phyloP scores from a whole-genome alignment of 2,113 vertebrate genomes.

The Herpailurus yagouaroundi region DNA sequence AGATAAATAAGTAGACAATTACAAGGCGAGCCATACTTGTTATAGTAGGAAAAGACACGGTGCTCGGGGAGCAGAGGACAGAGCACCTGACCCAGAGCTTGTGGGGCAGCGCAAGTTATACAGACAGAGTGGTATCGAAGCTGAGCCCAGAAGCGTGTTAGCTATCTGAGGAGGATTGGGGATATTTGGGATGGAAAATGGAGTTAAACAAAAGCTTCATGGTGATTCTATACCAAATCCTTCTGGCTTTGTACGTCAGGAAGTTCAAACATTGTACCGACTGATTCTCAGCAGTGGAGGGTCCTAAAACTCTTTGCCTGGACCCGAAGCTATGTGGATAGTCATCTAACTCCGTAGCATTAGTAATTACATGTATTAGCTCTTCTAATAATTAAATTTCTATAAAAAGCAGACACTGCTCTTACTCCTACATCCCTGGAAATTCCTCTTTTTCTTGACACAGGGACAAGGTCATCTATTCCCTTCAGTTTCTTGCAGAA shows the following conservation, averaged over 20 bases:
- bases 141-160: not conserved
- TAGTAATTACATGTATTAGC: not conserved
- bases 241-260: not conserved
- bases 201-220: not conserved
- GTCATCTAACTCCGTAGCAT: not conserved
- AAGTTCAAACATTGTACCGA: not conserved
- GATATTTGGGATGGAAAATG: not conserved
- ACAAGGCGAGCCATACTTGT: not conserved
- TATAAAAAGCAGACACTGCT: not conserved
- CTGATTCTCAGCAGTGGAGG: not conserved
- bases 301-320: not conserved
- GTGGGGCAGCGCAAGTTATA: not conserved
- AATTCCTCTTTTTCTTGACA: not conserved
- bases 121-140: not conserved
- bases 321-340: not conserved
- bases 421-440: not conserved
- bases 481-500: not conserved
- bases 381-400: not conserved
- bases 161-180: not conserved
- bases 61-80: not conserved
- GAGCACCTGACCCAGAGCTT: not conserved
- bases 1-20: not conserved
- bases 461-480: not conserved
- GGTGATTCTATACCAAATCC: not conserved
- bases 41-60: not conserved